Evolutionary conservation across 2,113 vertebrate genomes (phyloP).

Genomic region (Chamaetylas fuelleborni): DNA sequence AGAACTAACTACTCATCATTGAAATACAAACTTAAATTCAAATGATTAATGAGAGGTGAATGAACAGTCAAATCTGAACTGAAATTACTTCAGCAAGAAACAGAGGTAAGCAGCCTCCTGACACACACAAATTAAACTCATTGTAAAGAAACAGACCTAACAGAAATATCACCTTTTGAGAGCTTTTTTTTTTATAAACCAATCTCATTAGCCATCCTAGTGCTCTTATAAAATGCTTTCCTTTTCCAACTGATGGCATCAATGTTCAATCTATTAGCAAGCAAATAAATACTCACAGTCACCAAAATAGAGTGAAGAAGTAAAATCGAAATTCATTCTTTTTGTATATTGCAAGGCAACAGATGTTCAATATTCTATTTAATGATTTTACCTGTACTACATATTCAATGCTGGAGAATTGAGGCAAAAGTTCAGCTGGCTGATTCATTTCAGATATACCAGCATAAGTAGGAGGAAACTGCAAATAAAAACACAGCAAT

Average conservation of each 20-base stretch:
- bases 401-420: slow-evolving; percentile 98
- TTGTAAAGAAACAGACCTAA: not conserved
- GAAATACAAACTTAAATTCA: not conserved
- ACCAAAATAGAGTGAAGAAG: not conserved
- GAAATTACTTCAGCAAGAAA: not conserved
- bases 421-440: slow-evolving; percentile 94
- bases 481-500: slow-evolving; percentile 18
- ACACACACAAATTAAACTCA: not conserved
- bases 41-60: not conserved
- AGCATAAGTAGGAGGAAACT: slow-evolving; percentile 97
- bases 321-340: not conserved
- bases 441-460: slow-evolving; percentile 98
- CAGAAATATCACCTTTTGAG: not conserved
- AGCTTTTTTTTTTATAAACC: not conserved
- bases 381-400: slow-evolving; percentile 89
- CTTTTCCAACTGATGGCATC: not conserved
- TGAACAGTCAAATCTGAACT: not conserved
- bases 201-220: not conserved
- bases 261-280: not conserved
- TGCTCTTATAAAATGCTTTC: not conserved
- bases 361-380: not conserved
- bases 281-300: not conserved
- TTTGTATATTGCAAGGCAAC: not conserved
- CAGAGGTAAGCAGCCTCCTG: not conserved
- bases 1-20: not conserved